A percentile compares a stretch with the other conserved stretches of the same genome.
These are phyloP conservation scores for Kryptopterus vitreolus DNA, from an alignment of 2,797 vertebrate species.

Conservation along the genomic window DNA sequence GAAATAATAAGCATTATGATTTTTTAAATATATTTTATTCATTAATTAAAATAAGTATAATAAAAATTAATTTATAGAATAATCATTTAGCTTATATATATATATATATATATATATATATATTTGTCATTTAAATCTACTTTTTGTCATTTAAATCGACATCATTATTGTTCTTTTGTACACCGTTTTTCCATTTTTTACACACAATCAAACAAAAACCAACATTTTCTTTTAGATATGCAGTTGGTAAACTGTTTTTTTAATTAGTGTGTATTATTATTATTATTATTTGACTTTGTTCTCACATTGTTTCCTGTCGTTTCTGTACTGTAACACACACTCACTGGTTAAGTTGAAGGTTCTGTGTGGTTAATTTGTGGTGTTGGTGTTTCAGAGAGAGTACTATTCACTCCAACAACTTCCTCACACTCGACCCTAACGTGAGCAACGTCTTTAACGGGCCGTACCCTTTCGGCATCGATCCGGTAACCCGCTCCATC, in stretches of 20 bases:
- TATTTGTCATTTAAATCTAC: too few relatives aligned
- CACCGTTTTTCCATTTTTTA: too few relatives aligned
- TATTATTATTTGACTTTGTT: not conserved
- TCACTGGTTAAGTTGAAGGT: not conserved
- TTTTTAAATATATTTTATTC: too few relatives aligned
- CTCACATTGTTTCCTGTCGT: not conserved
- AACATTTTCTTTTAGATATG: not conserved
- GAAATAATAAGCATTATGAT: too few relatives aligned
- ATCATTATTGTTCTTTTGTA: not conserved
- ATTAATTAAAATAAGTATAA: too few relatives aligned
- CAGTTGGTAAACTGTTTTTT: not conserved
- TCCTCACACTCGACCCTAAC: constrained; percentile 84
- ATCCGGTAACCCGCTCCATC: constrained; percentile 83
- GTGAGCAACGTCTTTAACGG: constrained; percentile 85
- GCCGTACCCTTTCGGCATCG: constrained; percentile 92
- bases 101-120: too few relatives aligned
- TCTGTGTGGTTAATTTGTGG: not conserved
- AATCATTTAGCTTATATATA: too few relatives aligned
- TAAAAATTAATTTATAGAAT: too few relatives aligned
- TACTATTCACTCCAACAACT: constrained; percentile 41
- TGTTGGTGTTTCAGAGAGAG: constrained; percentile 41
- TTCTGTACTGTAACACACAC: not conserved
- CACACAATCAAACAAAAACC: not conserved
- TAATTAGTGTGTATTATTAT: not conserved
- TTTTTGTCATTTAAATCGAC: too few relatives aligned